Evolutionary conservation across 1,140 invertebrate species (phyloP), one percentile per base, ranked within the genome.

Genomic region (Tetramorium simillimum): DNA sequence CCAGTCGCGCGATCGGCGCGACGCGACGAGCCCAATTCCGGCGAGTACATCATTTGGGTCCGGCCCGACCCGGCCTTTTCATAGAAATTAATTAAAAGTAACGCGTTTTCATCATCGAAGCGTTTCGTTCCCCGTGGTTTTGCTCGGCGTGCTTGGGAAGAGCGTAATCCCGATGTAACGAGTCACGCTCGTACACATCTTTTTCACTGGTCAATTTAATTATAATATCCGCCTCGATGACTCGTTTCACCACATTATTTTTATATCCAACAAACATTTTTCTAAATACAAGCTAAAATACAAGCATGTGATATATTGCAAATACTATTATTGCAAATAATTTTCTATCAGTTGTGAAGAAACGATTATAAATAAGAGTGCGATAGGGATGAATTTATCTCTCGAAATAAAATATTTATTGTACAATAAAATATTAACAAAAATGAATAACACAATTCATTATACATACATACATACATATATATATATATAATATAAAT

Each of bases 51-150:
- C 67, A 82, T 60, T 82, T 82, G 33, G 24, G 37, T 24, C 51
- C 18, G 53, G 51, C 33, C 33, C 33, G 43, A 37, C 24, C 53
- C 40, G 53, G 43, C 40, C 80, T 49, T 70, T 12, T 62, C 9
- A 28, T 60, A 73, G 69, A 69, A 62, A 84, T 84, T 84, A 84
- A 84, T 84, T 84, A 84, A 84, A 84, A 84, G 21, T 84, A 84
- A 75, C 43, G 53, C 62, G 43, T 84, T 84, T 75, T 84, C 72
- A 49, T 43, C 37, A 21, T 12, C 53, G 18, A 60, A 53, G 67
- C 53, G 24, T 73, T 73, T 73, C 69, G 18, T 60, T 84, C 40
- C 16, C 46, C 24, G 80, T n/a, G 53, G 24, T 73, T 56, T 73
- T 73, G 78, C 40, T 37, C 4, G 78, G 10, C 43, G 62, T 51